Evolutionary conservation across 1,140 invertebrate species (phyloP).

Genomic region (Adelges cooleyi): DNA sequence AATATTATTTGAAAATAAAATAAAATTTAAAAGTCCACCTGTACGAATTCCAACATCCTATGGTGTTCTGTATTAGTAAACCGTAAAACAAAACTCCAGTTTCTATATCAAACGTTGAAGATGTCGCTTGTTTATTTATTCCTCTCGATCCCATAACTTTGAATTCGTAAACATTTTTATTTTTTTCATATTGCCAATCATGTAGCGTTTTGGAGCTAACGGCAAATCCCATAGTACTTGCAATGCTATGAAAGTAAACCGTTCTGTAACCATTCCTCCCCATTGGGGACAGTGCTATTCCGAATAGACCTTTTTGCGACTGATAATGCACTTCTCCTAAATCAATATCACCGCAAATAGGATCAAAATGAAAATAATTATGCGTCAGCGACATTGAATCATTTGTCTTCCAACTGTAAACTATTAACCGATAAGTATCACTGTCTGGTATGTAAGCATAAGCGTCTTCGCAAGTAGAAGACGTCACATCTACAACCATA

Average conservation of each 20-base stretch:
- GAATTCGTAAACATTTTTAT: conserved; percentile 49
- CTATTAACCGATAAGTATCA: conserved; percentile 55
- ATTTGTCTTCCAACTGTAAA: conserved; percentile 58
- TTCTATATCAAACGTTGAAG: conserved; percentile 54
- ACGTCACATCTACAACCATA: conserved; percentile 56
- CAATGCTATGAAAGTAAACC: conserved; percentile 62
- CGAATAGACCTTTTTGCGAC: conserved; percentile 62
- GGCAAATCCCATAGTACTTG: conserved; percentile 58
- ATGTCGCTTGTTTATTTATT: conserved; percentile 55
- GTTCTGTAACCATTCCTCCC: conserved; percentile 50
- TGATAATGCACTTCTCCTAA: conserved; percentile 55
- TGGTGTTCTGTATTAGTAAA: conserved; percentile 59
- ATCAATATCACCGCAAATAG: conserved; percentile 52
- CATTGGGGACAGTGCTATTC: conserved; percentile 49
- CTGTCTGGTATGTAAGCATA: conserved; percentile 62
- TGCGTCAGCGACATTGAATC: conserved; percentile 61
- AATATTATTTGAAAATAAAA: too few relatives aligned
- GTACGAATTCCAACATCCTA: conserved; percentile 61
- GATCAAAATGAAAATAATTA: conserved; percentile 71
- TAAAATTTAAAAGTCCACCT: conserved; percentile 30
- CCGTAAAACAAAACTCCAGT: conserved; percentile 62
- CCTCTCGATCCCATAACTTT: conserved; percentile 54
- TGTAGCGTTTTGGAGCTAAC: conserved; percentile 52
- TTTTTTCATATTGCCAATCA: conserved; percentile 45
- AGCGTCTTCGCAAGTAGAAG: conserved; percentile 54